Evolutionary conservation across 2,797 vertebrate species (phyloP), one percentile per base, ranked within the genome.

Genomic region (Allobates femoralis): DNA sequence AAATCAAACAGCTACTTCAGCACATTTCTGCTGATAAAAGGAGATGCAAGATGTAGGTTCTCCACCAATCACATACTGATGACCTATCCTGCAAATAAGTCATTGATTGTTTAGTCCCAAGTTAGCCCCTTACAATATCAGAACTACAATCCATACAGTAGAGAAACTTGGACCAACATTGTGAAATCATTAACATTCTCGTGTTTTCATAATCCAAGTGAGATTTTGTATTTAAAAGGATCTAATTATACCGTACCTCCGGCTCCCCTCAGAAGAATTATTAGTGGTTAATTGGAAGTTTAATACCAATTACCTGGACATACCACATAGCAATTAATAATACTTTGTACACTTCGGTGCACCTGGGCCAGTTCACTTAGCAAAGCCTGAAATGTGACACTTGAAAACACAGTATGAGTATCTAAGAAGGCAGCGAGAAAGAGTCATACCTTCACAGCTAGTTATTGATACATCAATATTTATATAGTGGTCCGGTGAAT

Each of bases 241-340:
- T 73, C 19, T 73, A 73, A 73, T 73, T 41, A 41, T 46, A 6
- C 41, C 7, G 7, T 46, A 41, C 21, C 18, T 23, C 69, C 14
- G 69, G 3, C 11, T 46, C 21, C 21, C 67, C 67, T 46, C 34
- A 5, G 21, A n/a, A 73, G 69, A 73, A 73, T 73, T 73, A 73
- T 41, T 73, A n/a, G 21, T 4, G 23, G 69, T 5, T 73, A 73
- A 73, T 73, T 73, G n/a, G 69, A n/a, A 73, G 69, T 73, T 73
- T 73, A 73, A 73, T 73, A 26, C 34, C 37, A 73, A 73, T 73
- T 73, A 73, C 69, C 69, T 46, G 69, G 69, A 73, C 37, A 46
- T 41, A 26, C 34, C 41, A 46, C 69, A 73, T 1, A 14, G 37
- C 12, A n/a, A 73, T 46, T 73, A 73, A 73, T 46, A 23, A 41